Evolutionary conservation across 53 echinoderm and acorn worm species (phyloP).

Genomic region (Zoroaster sp.): DNA sequence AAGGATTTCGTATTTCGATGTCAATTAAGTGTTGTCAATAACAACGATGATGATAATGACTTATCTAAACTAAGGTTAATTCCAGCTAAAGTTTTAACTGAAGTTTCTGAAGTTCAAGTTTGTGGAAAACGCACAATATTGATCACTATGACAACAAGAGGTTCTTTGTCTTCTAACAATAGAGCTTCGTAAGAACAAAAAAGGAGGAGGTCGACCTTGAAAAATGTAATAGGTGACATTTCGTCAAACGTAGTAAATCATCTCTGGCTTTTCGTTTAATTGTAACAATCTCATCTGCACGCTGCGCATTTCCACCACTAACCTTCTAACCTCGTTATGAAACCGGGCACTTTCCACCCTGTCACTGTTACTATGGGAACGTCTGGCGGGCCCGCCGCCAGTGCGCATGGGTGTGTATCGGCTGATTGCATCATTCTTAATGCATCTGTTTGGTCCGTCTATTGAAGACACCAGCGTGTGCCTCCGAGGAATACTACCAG

Average conservation of each 20-base stretch:
- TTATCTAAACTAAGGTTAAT: too few species aligned
- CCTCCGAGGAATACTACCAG: conserved; percentile 27
- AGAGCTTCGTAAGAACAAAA: too few species aligned
- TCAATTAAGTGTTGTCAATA: too few species aligned
- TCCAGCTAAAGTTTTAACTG: too few species aligned
- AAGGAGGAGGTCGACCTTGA: background rate
- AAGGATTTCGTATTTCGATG: too few species aligned
- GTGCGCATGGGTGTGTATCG: conserved; percentile 25
- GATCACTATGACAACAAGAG: too few species aligned
- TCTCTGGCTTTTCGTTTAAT: conserved; percentile 86
- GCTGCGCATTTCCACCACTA: conserved; percentile 87
- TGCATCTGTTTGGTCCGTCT: conserved; percentile 47
- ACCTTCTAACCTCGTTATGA: conserved; percentile 62
- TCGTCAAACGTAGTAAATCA: conserved; percentile 93
- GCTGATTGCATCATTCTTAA: conserved; percentile 33
- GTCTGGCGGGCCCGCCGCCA: conserved; percentile 13
- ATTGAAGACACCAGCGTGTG: conserved; percentile 51
- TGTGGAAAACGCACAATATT: too few species aligned
- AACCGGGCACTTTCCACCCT: conserved; percentile 40
- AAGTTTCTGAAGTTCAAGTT: too few species aligned
- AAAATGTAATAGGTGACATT: background rate
- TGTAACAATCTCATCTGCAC: conserved; percentile 84
- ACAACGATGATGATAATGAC: too few species aligned
- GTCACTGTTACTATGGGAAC: conserved; percentile 31
- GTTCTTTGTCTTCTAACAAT: too few species aligned